Conservation (phyloP, 2,888 invertebrate genomes). For the Plebejus melissa region DNA sequence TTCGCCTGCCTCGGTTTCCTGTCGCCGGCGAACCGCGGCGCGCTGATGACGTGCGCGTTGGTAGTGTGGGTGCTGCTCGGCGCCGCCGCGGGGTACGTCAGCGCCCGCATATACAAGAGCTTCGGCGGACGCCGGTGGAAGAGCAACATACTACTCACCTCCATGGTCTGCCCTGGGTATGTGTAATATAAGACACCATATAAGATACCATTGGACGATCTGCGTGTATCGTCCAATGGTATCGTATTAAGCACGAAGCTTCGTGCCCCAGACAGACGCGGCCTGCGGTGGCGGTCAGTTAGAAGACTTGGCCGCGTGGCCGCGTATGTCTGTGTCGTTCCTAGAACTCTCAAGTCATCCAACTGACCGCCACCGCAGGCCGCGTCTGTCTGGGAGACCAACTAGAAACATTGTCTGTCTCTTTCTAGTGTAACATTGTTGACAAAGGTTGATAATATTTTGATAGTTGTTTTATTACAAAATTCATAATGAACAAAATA, state of each 20-base stretch:
- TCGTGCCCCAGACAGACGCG: no score
- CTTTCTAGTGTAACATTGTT: not conserved
- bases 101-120: conserved; percentile 98
- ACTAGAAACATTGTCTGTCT: not conserved
- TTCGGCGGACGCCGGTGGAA: conserved; percentile 99
- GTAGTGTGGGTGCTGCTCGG: conserved; percentile 98
- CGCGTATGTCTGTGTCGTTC: no score
- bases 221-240: no score
- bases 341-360: no score
- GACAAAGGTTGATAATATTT: not conserved
- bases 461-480: no score
- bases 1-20: conserved; percentile 99
- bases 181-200: conserved; percentile 39
- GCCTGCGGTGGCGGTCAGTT: no score
- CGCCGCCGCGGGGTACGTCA: conserved; percentile 97
- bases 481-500: no score
- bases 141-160: conserved; percentile 96
- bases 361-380: no score
- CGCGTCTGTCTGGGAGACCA: no score
- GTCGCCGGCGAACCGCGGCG: conserved; percentile 98
- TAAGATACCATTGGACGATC: no score
- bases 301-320: no score
- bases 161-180: conserved; percentile 98
- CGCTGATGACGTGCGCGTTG: conserved; percentile 98
- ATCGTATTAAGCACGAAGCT: no score